These are phyloP conservation scores for Bursaphelenchus okinawaensis DNA, from an alignment of 2,888 invertebrate species.

Conservation along the genomic window DNA sequence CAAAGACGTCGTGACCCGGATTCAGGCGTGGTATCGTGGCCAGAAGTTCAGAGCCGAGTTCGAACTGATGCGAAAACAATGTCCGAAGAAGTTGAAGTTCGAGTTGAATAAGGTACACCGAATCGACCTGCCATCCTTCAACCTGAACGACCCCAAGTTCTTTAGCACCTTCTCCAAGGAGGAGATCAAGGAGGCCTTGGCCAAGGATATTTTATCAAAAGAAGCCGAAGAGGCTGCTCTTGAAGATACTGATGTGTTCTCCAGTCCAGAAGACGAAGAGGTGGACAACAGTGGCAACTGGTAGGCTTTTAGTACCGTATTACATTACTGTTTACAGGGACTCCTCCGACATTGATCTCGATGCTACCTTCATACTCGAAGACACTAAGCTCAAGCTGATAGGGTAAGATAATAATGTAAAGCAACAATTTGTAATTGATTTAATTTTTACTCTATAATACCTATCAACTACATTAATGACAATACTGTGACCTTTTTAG, in stretches of 20 bases:
- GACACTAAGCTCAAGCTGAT: constrained; percentile 52
- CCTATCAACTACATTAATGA: not conserved
- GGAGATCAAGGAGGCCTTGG: too few relatives aligned
- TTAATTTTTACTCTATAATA: too few relatives aligned
- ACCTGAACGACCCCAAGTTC: constrained; percentile 42
- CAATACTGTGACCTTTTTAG: not conserved
- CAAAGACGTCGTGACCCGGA: constrained; percentile 58
- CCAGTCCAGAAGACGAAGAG: constrained; percentile 21
- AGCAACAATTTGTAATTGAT: not conserved
- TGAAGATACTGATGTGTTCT: constrained; percentile 17
- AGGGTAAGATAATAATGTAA: constrained; percentile 26
- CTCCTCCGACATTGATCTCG: constrained; percentile 38
- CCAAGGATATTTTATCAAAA: constrained; percentile 13
- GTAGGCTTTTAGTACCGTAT: not conserved
- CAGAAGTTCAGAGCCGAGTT: constrained; percentile 18
- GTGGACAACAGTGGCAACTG: constrained; percentile 16
- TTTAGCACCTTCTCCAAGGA: constrained; percentile 26
- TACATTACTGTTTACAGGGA: not conserved
- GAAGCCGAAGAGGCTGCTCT: too few relatives aligned
- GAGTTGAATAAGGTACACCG: constrained; percentile 16
- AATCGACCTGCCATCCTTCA: constrained; percentile 42
- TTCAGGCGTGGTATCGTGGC: constrained; percentile 66
- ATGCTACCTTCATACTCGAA: constrained; percentile 55
- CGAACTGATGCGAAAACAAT: not conserved
- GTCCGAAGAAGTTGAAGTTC: constrained; percentile 4